Evolutionary conservation across 2,113 vertebrate genomes (phyloP).

Genomic region (Pelecanoides urinatrix): DNA sequence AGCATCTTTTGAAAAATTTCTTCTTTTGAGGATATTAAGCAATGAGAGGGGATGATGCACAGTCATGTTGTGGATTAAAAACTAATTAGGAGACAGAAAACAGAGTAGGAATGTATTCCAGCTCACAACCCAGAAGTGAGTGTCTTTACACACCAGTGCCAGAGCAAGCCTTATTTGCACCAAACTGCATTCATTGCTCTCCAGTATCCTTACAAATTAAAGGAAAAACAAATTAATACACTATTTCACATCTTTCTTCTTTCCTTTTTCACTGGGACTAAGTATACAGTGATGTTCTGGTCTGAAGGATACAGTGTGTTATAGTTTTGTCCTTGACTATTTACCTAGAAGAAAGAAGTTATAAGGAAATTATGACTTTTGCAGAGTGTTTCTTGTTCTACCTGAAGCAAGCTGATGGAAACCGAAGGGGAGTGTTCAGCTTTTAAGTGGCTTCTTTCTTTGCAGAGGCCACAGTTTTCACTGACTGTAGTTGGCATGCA

Average conservation of each 20-base stretch:
- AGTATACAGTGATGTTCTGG: not conserved
- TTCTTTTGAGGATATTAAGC: slow-evolving; percentile 20
- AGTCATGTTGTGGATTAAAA: slow-evolving; percentile 50
- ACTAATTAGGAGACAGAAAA: slow-evolving; percentile 30
- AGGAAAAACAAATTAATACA: not conserved
- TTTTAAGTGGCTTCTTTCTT: not conserved
- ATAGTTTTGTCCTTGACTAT: not conserved
- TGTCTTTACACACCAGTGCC: not conserved
- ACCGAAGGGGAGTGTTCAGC: not conserved
- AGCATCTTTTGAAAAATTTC: slow-evolving; percentile 15
- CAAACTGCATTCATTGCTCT: not conserved
- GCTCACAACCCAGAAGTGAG: not conserved
- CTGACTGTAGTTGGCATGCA: not conserved
- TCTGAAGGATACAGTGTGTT: not conserved
- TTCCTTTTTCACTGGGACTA: not conserved
- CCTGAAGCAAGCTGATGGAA: not conserved
- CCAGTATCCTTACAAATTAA: not conserved
- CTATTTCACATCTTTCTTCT: not conserved
- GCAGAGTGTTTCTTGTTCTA: not conserved
- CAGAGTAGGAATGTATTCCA: slow-evolving; percentile 30
- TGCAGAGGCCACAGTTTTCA: not conserved
- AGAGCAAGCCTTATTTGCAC: not conserved
- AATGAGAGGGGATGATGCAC: slow-evolving; percentile 15
- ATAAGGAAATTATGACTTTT: not conserved
- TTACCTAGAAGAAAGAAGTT: not conserved